phyloP scores from a whole-genome alignment of 2,888 invertebrate genomes.

The Gisinianus flammeolus region DNA sequence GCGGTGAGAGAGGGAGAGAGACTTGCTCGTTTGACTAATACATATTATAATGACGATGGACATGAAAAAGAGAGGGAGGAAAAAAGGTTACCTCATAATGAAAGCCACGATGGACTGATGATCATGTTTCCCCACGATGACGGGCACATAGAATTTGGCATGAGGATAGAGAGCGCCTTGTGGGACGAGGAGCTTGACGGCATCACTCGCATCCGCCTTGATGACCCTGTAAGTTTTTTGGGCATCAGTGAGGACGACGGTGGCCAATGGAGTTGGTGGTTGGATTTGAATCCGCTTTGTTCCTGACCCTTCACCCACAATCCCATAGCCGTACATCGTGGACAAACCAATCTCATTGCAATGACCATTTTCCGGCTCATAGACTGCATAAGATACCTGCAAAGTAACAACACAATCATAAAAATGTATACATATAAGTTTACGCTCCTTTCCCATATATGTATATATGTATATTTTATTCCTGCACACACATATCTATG shows the following conservation, averaged over 20 bases:
- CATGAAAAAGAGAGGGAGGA: no score
- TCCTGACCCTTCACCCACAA: constrained; percentile 71
- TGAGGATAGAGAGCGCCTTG: constrained; percentile 88
- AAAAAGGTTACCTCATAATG: constrained; percentile 88
- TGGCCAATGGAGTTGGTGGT: constrained; percentile 70
- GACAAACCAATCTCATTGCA: constrained; percentile 58
- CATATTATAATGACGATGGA: background rate
- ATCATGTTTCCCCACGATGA: constrained; percentile 77
- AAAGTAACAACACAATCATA: constrained; percentile 63
- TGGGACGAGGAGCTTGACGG: constrained; percentile 83
- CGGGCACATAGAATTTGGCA: constrained; percentile 87
- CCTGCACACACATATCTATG: no score
- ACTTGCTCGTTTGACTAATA: background rate
- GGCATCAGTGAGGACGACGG: constrained; percentile 74
- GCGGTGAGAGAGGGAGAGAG: background rate
- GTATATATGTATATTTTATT: no score
- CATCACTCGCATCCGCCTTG: constrained; percentile 74
- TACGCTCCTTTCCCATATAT: no score
- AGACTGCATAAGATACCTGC: constrained; percentile 84
- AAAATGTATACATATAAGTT: no score
- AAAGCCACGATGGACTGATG: constrained; percentile 73
- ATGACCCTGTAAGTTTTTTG: constrained; percentile 83
- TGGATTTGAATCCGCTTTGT: constrained; percentile 71
- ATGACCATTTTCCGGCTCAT: constrained; percentile 72
- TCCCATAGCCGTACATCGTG: constrained; percentile 61